Percentiles rank a stretch among this genome's conserved stretches.
Evolutionary conservation across 2,888 invertebrate genomes (phyloP).

Genomic region (Synanthedon formicaeformis): DNA sequence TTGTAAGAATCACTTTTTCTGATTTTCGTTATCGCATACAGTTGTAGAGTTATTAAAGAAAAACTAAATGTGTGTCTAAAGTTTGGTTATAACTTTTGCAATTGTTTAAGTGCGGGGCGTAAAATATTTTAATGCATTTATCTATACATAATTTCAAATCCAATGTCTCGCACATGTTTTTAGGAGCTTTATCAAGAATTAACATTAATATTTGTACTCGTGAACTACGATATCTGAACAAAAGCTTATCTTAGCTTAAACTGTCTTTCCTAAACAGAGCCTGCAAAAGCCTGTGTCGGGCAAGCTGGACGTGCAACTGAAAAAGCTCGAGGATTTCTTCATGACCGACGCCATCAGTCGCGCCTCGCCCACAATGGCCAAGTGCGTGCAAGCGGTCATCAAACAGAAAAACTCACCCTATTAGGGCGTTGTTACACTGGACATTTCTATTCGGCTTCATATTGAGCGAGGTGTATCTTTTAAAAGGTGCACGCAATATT

Average conservation of each 20-base stretch:
- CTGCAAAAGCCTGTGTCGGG: slow-evolving; percentile 64
- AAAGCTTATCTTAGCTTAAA: background rate
- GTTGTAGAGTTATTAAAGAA: no score
- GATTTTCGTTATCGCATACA: no score
- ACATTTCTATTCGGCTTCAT: no score
- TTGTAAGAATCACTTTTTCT: no score
- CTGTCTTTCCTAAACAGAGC: slow-evolving; percentile 21
- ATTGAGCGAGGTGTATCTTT: no score
- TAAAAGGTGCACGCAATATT: no score
- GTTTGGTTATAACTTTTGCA: no score
- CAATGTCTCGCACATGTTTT: background rate
- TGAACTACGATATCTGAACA: no score
- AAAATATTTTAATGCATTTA: no score
- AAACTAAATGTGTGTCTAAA: no score
- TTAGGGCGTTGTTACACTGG: slow-evolving; percentile 15
- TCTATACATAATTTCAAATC: no score
- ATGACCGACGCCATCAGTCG: slow-evolving; percentile 98
- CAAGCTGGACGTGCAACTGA: slow-evolving; percentile 78
- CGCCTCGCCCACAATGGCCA: slow-evolving; percentile 98
- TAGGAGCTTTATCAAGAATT: background rate
- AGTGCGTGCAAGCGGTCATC: slow-evolving; percentile 91
- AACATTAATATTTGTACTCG: background rate
- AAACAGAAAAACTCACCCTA: slow-evolving; percentile 74
- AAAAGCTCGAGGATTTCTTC: slow-evolving; percentile 85
- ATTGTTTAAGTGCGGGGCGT: no score